Evolutionary conservation across 2,888 invertebrate genomes (phyloP), one percentile per base, ranked within the genome.

Genomic region (Itoplectis maculator): DNA sequence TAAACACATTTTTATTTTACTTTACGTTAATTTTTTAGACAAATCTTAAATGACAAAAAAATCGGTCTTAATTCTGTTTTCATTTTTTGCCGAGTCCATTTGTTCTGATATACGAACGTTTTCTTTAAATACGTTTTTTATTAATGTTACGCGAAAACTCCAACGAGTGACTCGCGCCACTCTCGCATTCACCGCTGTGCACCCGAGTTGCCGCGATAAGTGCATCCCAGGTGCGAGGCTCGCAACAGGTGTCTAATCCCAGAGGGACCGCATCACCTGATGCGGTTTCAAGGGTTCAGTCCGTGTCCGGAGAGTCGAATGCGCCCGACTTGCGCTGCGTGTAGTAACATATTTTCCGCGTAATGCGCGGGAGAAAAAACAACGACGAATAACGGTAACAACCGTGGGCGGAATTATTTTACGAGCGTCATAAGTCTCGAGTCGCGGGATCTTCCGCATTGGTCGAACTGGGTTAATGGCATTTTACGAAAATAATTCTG

Each of bases 201-300:
- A 51, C 37, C 37, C 37, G 37, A 35, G 68, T 49, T 51, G 18
- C 20, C 56, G 3, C 23, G 51, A 73, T 68, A 49, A 68, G 66
- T 42, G 61, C 15, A 59, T 65, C 59, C 9, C 81, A 81, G 81
- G 81, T 76, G 76, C 45, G 23, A 40, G 23, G 42, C 13, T 65
- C 59, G 72, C 81, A 81, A 77, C 81, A 81, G 81, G 81, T 81
- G 76, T 15, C 61, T 54, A 47, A 66, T 45, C 29, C 37, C 23
- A 37, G 61, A 35, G 59, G 23, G 23, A 49, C n/a, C 11, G 45
- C 13, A 45, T 8, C 15, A 15, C 13, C 15, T 8, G 7, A 63
- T 18, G 35, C 15, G 35, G 49, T 68, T 29, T 15, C 23, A 49
- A 68, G 47, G 35, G 29, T 35, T 68, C 15, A 59, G 7, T 15